Base-by-base conservation (phyloP, 2,797 vertebrate genomes). In the Bovichtus variegatus region DNA sequence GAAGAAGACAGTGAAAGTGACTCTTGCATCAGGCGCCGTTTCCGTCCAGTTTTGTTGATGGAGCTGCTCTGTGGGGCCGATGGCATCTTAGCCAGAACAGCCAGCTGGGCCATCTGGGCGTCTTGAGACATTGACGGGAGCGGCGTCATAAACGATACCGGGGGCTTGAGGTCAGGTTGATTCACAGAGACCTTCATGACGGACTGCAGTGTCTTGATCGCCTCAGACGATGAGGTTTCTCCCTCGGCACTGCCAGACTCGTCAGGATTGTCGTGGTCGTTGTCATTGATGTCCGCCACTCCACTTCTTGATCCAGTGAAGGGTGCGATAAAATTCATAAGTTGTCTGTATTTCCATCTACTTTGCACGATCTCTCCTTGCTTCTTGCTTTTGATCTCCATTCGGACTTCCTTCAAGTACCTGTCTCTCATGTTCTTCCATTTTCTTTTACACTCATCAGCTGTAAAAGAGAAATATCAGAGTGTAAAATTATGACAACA, bases 381-480 rank as follows among this genome's bases (percentile, higher is more conserved):
- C 47, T 90, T 92, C 68, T 92, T 94, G 82, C 85, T 89, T 74
- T 92, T 92, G 25, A 90, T 80, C 67, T 94, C 92, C 81, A 92
- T 85, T 21, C 94, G 86, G 2, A 94, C 83, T 65, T 95, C 94
- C 64, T 94, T 94, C 66, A 94, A 70, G 67, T 94, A 95, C 3
- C 94, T 21, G 88, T 95, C 94, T 75, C 94, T 87, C 88, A 95
- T 84, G 75, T 94, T 95, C 84, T 95, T 95, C 94, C 93, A 95
- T 88, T 93, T 93, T 61, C 91, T 85, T 85, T 94, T 95, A 76
- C 94, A 94, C n/a, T 93, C 93, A 0, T 94, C 90, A 9, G 86
- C 94, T 95, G 25, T 4, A 70, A 88, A 86, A 68, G 43, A 9
- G 55, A 70, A 75, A 85, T 1, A 46, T 10, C 10, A 43, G 13